Evolutionary conservation across 2,113 vertebrate genomes (phyloP).

Genomic region (Mormyrus iriodes): DNA sequence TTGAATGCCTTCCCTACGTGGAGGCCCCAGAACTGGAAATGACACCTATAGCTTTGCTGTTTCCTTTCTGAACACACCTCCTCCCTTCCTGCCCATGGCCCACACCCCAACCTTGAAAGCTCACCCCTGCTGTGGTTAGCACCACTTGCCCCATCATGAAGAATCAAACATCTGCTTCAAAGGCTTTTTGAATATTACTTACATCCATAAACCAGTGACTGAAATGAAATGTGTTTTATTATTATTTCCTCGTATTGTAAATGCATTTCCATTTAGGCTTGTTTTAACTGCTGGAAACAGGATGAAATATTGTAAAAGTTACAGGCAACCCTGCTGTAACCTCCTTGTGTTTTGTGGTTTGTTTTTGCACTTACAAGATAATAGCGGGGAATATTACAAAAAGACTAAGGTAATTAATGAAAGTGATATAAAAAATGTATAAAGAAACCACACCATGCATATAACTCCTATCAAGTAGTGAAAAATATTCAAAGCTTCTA

Average conservation of each 20-base stretch:
- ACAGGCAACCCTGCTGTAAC: background rate
- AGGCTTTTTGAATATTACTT: background rate
- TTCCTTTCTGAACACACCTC: background rate
- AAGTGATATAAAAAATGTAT: background rate
- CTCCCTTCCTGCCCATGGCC: background rate
- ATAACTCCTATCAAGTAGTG: background rate
- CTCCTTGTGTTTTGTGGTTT: background rate
- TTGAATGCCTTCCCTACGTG: background rate
- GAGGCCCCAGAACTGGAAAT: background rate
- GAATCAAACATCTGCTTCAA: slow-evolving; percentile 4
- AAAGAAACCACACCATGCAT: background rate
- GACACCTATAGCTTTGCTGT: background rate
- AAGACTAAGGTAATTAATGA: background rate
- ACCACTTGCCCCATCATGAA: background rate
- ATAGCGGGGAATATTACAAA: background rate
- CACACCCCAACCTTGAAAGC: background rate
- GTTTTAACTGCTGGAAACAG: background rate
- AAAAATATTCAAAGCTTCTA: background rate
- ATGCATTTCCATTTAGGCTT: background rate
- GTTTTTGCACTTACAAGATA: background rate
- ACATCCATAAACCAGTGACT: background rate
- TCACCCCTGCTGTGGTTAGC: background rate
- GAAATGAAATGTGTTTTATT: background rate
- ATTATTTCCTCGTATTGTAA: background rate
- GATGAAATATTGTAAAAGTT: background rate